Evolutionary conservation across 1,140 invertebrate genomes (phyloP).

Genomic region (Lysiphlebus fabarum): DNA sequence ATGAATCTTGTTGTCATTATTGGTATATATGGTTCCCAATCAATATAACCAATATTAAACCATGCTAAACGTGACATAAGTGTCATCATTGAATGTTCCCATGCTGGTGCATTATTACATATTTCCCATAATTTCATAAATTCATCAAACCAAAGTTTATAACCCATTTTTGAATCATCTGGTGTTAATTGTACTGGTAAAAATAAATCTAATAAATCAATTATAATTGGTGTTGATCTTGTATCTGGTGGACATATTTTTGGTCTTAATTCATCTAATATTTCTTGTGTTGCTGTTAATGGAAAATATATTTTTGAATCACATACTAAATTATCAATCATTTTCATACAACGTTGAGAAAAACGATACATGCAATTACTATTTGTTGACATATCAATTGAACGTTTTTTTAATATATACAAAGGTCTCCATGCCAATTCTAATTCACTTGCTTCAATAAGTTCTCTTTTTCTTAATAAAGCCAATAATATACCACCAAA

Average conservation of each 20-base stretch:
- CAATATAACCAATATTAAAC: slow-evolving; percentile 77
- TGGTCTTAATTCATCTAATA: slow-evolving; percentile 80
- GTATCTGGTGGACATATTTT: slow-evolving; percentile 69
- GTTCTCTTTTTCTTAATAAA: slow-evolving; percentile 66
- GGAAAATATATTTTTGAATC: slow-evolving; percentile 48
- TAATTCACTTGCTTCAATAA: slow-evolving; percentile 77
- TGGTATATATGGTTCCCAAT: slow-evolving; percentile 82
- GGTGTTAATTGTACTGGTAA: slow-evolving; percentile 70
- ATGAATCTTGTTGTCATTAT: slow-evolving; percentile 80
- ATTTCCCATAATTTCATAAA: slow-evolving; percentile 75
- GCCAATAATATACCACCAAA: slow-evolving; percentile 60
- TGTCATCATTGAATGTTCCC: slow-evolving; percentile 70
- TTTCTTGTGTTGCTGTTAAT: slow-evolving; percentile 75
- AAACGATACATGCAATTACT: slow-evolving; percentile 65
- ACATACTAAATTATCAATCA: slow-evolving; percentile 38
- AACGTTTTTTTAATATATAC: slow-evolving; percentile 63
- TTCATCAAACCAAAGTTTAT: slow-evolving; percentile 81
- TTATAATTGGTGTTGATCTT: slow-evolving; percentile 57
- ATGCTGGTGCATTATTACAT: slow-evolving; percentile 67
- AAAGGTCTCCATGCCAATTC: slow-evolving; percentile 83
- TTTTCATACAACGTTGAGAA: slow-evolving; percentile 49
- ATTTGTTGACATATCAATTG: slow-evolving; percentile 49
- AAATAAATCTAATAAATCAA: slow-evolving; percentile 71
- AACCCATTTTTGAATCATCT: slow-evolving; percentile 63
- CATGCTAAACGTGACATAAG: slow-evolving; percentile 72